Percentiles rank a stretch among this genome's conserved stretches.
Evolutionary conservation across 2,888 invertebrate genomes (phyloP).

Genomic region (Ophonus ardosiacus): DNA sequence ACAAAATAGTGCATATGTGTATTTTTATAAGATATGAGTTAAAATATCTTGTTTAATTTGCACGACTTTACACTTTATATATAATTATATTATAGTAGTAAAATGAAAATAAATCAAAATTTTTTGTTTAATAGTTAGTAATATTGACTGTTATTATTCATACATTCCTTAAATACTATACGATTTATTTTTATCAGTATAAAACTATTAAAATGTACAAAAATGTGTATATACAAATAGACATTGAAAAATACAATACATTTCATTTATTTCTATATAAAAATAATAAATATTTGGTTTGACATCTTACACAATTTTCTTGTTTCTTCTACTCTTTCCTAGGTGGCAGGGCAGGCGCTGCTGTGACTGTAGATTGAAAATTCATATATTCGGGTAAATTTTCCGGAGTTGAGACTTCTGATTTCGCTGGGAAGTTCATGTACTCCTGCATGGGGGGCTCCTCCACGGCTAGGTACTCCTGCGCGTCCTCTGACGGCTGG

Average conservation of each 20-base stretch:
- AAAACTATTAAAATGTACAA: conserved; percentile 63
- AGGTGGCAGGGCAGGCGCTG: conserved; percentile 43
- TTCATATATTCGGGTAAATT: conserved; percentile 58
- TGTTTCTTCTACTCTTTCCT: conserved; percentile 37
- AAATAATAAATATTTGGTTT: conserved; percentile 62
- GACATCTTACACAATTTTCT: conserved; percentile 10
- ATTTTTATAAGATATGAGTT: background rate
- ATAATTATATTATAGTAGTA: background rate
- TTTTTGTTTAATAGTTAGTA: background rate
- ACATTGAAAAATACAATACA: conserved; percentile 58
- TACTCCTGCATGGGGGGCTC: conserved; percentile 33
- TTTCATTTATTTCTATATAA: conserved; percentile 57
- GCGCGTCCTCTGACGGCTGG: background rate
- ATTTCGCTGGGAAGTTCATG: conserved; percentile 43
- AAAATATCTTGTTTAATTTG: background rate
- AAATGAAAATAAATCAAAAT: background rate
- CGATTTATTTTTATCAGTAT: conserved; percentile 54
- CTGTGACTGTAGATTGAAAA: conserved; percentile 12
- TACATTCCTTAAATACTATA: conserved; percentile 38
- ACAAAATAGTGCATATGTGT: background rate
- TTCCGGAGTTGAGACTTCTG: background rate
- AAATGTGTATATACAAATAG: conserved; percentile 62
- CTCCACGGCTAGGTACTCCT: conserved; percentile 45
- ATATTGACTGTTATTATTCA: background rate
- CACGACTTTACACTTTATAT: background rate